Conservation (phyloP, 2,113 vertebrate species). For the Quiscalus mexicanus region DNA sequence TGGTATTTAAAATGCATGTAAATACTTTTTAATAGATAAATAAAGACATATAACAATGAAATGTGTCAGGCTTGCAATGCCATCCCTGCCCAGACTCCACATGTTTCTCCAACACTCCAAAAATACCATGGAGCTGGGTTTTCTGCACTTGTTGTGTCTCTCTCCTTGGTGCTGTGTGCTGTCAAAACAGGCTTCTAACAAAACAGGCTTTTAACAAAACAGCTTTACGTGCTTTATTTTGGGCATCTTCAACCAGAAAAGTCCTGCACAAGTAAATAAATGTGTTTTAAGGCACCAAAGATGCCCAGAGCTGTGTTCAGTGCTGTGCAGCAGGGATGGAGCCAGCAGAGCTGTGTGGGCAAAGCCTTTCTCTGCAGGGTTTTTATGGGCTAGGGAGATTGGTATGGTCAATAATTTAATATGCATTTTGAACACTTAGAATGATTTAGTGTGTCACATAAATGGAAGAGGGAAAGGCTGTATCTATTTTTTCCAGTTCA, state of each 20-base stretch:
- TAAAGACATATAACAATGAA: background rate
- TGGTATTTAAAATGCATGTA: background rate
- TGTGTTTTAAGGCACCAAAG: background rate
- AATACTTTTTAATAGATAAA: background rate
- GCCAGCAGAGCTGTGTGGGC: background rate
- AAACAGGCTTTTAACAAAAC: background rate
- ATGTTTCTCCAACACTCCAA: background rate
- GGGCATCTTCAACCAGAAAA: background rate
- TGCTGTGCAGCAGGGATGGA: background rate
- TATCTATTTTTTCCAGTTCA: background rate
- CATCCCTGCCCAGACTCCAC: fast-evolving
- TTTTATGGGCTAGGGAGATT: background rate
- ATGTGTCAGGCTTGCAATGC: background rate
- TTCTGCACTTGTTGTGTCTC: background rate
- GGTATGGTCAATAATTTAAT: background rate
- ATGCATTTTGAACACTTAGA: background rate
- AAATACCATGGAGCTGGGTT: background rate
- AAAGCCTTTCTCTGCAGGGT: background rate
- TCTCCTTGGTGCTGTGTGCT: background rate
- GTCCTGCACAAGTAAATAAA: background rate
- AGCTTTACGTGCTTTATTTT: background rate
- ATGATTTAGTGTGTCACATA: background rate
- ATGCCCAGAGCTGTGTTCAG: background rate
- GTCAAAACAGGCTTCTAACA: background rate
- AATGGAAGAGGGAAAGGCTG: background rate